Percentiles rank a stretch among this genome's conserved stretches.
Conservation (phyloP, 2,888 invertebrate genomes). For the Dioctria linearis region DNA sequence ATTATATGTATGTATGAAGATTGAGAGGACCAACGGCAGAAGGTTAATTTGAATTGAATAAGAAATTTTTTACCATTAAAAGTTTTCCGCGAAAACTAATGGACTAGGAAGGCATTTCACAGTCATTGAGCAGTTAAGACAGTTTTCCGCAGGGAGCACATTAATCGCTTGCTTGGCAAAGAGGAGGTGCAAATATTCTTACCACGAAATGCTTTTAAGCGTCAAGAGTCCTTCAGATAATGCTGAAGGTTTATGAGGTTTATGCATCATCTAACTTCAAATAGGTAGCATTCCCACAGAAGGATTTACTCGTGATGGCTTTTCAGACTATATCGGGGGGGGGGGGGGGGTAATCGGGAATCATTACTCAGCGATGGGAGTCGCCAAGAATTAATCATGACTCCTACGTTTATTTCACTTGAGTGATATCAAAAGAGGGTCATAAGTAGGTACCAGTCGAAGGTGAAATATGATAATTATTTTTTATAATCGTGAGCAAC, state of each 20-base stretch:
- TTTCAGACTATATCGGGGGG: conserved; percentile 25
- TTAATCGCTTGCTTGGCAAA: neutral
- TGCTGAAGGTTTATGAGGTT: conserved; percentile 45
- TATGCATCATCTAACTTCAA: conserved; percentile 48
- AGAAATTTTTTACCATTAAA: conserved; percentile 19
- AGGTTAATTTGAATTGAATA: conserved; percentile 47
- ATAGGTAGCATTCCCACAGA: conserved; percentile 31
- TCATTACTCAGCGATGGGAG: neutral
- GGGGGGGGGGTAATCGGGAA: neutral
- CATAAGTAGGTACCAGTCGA: neutral
- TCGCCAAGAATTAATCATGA: neutral
- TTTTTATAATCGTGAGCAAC: neutral
- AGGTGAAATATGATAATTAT: neutral
- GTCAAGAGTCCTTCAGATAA: conserved; percentile 43
- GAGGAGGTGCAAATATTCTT: conserved; percentile 50
- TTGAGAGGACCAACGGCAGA: neutral
- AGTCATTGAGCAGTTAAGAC: conserved; percentile 39
- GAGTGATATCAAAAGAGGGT: neutral
- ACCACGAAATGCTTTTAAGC: conserved; percentile 52
- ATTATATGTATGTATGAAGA: no score
- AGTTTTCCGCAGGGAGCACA: neutral
- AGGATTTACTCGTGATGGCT: conserved; percentile 45
- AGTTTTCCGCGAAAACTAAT: conserved; percentile 47
- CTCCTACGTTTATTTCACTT: neutral
- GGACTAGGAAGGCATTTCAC: conserved; percentile 43